A percentile compares a stretch with the other conserved stretches of the same genome.
Conservation (phyloP, 2,113 vertebrate genomes). For the Oryzias celebensis region DNA sequence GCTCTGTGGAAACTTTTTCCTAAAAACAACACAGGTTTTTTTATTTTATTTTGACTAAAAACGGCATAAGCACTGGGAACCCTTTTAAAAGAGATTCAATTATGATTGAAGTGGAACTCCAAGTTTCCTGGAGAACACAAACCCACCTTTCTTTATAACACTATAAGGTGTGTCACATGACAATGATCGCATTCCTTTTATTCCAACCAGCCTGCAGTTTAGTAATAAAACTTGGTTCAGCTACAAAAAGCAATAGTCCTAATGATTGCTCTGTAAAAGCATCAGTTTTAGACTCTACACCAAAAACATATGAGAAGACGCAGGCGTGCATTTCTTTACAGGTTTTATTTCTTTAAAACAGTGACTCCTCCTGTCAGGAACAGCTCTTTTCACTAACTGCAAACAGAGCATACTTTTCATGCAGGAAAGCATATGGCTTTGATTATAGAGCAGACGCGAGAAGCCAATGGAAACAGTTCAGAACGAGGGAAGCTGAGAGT, state of each 20-base stretch:
- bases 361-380: constrained; percentile 10
- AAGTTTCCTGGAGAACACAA: no score
- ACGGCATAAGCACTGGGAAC: no score
- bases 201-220: no score
- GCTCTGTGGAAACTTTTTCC: no score
- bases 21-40: no score
- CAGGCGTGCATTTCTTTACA: constrained; percentile 5
- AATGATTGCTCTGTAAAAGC: background rate
- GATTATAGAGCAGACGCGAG: constrained; percentile 65
- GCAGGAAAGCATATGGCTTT: constrained; percentile 72
- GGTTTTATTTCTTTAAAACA: constrained; percentile 17
- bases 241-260: constrained; percentile 7
- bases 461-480: constrained; percentile 62
- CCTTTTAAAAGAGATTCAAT: no score
- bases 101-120: no score
- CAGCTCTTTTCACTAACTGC: constrained; percentile 25
- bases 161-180: no score
- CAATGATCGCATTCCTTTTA: no score
- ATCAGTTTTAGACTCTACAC: background rate
- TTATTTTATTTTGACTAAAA: no score
- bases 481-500: constrained; percentile 27
- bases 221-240: background rate
- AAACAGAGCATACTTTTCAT: constrained; percentile 68
- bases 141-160: no score
- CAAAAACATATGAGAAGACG: background rate